Percentiles rank a stretch among this genome's conserved stretches.
These are phyloP conservation scores for Charanyca ferruginea DNA, from an alignment of 2,888 invertebrate genomes.

Conservation along the genomic window DNA sequence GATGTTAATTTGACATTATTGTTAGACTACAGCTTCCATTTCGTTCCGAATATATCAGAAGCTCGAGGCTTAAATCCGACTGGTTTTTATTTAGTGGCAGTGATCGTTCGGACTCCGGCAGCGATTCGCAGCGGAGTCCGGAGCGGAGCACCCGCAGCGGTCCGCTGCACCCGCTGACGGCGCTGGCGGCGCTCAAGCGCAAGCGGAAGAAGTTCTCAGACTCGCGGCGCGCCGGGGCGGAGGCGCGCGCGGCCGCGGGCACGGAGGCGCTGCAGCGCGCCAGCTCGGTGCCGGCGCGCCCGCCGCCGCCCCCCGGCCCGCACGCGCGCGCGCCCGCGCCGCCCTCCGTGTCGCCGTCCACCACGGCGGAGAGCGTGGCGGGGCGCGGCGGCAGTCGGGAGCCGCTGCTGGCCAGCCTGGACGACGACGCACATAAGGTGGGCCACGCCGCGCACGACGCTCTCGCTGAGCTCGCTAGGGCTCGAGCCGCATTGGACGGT, in stretches of 20 bases:
- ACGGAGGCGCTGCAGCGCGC: conserved; percentile 78
- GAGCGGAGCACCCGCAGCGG: conserved; percentile 78
- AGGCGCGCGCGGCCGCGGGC: conserved; percentile 59
- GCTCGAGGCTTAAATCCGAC: not conserved
- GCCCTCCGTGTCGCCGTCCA: conserved; percentile 65
- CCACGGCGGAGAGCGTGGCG: conserved; percentile 68
- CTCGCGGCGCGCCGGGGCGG: conserved; percentile 92
- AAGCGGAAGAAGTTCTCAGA: conserved; percentile 96
- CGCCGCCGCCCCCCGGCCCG: conserved; percentile 69
- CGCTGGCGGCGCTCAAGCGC: conserved; percentile 94
- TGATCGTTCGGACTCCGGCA: conserved; percentile 93
- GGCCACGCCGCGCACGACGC: conserved; percentile 7
- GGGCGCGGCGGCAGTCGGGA: conserved; percentile 90
- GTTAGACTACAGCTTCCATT: conserved; percentile 11
- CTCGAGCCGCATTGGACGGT: conserved; percentile 42
- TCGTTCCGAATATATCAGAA: conserved; percentile 1
- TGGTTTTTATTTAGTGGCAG: conserved; percentile 79
- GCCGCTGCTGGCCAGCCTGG: conserved; percentile 92
- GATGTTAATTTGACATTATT: conserved; percentile 2
- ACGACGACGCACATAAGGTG: conserved; percentile 88
- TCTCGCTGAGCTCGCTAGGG: conserved; percentile 14
- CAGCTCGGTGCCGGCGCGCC: conserved; percentile 72
- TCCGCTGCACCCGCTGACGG: conserved; percentile 88
- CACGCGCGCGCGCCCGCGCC: conserved; percentile 80
- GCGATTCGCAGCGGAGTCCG: conserved; percentile 93